These are phyloP conservation scores for Pammene fasciana DNA, from an alignment of 2,888 invertebrate genomes.

Conservation along the genomic window DNA sequence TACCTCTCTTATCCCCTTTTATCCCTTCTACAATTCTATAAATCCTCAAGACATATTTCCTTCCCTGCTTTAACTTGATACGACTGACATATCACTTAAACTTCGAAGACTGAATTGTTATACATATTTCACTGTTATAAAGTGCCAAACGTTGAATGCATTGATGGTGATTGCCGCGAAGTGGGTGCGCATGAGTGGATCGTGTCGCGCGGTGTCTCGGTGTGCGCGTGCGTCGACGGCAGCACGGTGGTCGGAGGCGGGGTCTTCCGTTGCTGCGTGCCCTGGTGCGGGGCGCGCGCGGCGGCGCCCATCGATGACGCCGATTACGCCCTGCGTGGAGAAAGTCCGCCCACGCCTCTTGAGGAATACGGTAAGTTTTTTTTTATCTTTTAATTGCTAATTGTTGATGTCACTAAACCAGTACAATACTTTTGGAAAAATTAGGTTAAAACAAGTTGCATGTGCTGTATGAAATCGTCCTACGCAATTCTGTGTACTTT, in stretches of 20 bases:
- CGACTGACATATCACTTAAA: constrained; percentile 74
- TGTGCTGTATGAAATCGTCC: no score
- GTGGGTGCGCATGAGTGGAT: constrained; percentile 44
- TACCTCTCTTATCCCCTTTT: neutral
- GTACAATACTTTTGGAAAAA: no score
- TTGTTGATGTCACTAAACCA: neutral
- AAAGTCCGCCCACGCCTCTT: constrained; percentile 70
- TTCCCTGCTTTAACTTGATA: constrained; percentile 34
- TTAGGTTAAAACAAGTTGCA: no score
- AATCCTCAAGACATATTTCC: constrained; percentile 18
- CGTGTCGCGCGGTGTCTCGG: constrained; percentile 61
- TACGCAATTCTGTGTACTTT: no score
- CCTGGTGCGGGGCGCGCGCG: constrained; percentile 90
- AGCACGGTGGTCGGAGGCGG: constrained; percentile 88
- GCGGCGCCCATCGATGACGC: constrained; percentile 86
- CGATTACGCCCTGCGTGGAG: constrained; percentile 74
- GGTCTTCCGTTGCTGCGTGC: constrained; percentile 92
- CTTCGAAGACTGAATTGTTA: constrained; percentile 69
- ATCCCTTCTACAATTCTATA: constrained; percentile 2
- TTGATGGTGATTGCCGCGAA: constrained; percentile 44
- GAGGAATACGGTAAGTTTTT: constrained; percentile 69
- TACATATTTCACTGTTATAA: constrained; percentile 55
- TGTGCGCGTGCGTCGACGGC: constrained; percentile 75
- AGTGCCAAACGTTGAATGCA: constrained; percentile 45
- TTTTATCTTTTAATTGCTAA: neutral